Evolutionary conservation across 1,140 invertebrate genomes (phyloP), one percentile per base, ranked within the genome.

Genomic region (Drosophila cardini): DNA sequence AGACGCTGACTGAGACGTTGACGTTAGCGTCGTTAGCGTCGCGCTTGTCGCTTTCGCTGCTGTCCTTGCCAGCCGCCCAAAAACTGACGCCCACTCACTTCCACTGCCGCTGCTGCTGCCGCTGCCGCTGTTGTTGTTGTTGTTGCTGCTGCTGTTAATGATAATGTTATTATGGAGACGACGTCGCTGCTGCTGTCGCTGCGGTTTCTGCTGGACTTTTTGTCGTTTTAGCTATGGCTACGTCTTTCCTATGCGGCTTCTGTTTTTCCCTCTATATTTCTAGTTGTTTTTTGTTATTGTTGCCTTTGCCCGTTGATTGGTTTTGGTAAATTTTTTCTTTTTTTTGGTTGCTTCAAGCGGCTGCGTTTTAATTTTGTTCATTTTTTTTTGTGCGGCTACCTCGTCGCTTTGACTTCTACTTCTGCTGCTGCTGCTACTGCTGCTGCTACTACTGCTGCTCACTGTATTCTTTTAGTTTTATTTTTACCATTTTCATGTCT

Each of bases 331-430:
- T 1, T 2, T 21, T 26, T 26, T 26, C 4, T 26, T 26, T 26
- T 26, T 86, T 87, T 86, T 72, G 62, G 45, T 42, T 69, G 68
- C 71, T 82, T 62, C 80, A 79, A 86, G 76, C 83, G 76, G 79
- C 76, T 86, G 82, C 79, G 50, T 86, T 83, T 89, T 86, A 86
- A 86, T 89, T 86, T 67, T 83, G 76, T 89, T 79, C 76, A 89
- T 87, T 83, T 89, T 81, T 26, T 45, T 56, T 32, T 9, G n/a
- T 55, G 46, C 43, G 50, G 61, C 16, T 65, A 61, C 57, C 46
- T 74, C 45, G 58, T 62, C 71, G 73, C 57, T 69, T 61, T 57
- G 53, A 26, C 21, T 26, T 26, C 45, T 65, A 30, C 72, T 57
- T 21, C 68, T 68, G 32, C 43, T 21, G 53, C 50, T 64, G 34